Conservation (phyloP, 1,140 invertebrate species). For the Drosophila seguyi region DNA sequence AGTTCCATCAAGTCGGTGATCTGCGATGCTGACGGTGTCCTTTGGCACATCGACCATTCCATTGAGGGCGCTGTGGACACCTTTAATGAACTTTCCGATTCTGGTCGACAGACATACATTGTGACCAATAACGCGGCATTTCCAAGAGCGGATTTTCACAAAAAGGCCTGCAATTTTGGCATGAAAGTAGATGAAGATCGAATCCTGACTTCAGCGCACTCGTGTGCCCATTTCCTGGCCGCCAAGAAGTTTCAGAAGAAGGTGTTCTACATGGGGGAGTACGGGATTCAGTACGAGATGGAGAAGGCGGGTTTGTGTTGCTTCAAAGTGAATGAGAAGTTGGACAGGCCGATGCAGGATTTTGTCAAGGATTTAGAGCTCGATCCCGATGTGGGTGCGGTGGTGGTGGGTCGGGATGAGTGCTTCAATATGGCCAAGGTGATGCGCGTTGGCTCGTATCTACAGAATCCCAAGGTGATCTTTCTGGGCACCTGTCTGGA, state of each 20-base stretch:
- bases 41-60: conserved; percentile 47
- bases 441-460: conserved; percentile 36
- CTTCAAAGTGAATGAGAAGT: not conserved
- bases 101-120: conserved; percentile 35
- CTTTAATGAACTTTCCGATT: conserved; percentile 34
- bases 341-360: conserved; percentile 14
- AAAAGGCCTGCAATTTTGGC: conserved; percentile 43
- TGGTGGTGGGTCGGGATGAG: conserved; percentile 60
- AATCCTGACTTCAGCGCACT: conserved; percentile 19
- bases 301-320: conserved; percentile 14
- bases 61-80: conserved; percentile 38
- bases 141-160: not conserved
- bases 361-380: conserved; percentile 29
- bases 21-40: conserved; percentile 67
- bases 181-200: not conserved
- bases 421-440: conserved; percentile 47
- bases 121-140: conserved; percentile 48
- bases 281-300: conserved; percentile 40
- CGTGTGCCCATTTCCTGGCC: conserved; percentile 43
- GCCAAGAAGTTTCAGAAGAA: conserved; percentile 52
- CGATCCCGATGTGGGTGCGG: conserved; percentile 59
- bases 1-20: conserved; percentile 45
- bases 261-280: conserved; percentile 56
- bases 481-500: conserved; percentile 61
- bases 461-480: conserved; percentile 28